These are phyloP conservation scores for Entelurus aequoreus DNA, from an alignment of 2,113 vertebrate genomes.

Conservation along the genomic window DNA sequence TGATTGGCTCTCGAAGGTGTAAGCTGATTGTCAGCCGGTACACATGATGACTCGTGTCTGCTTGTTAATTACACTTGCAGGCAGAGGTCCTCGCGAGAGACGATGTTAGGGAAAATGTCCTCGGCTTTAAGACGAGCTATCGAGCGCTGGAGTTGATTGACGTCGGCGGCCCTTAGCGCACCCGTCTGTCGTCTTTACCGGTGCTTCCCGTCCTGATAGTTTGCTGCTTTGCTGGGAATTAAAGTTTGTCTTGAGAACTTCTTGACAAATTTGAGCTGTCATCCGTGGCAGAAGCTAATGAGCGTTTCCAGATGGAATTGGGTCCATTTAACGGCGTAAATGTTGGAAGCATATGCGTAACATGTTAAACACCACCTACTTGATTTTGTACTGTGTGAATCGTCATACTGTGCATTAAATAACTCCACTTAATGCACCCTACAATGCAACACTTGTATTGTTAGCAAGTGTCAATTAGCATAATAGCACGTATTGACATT, in stretches of 20 bases:
- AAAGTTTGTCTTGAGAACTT: neutral
- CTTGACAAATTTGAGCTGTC: neutral
- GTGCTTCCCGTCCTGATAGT: neutral
- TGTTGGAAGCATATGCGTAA: neutral
- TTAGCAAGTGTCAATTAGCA: too few species aligned
- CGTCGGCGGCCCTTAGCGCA: neutral
- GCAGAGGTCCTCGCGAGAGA: neutral
- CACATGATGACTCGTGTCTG: neutral
- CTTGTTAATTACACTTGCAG: conserved; percentile 3
- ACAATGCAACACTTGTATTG: too few species aligned
- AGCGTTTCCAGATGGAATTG: neutral
- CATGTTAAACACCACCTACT: neutral
- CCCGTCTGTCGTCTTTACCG: neutral
- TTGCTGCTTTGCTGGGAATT: neutral
- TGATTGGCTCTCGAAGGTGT: conserved; percentile 1
- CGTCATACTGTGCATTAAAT: too few species aligned
- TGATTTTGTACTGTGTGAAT: neutral
- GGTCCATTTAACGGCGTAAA: neutral
- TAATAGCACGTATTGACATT: too few species aligned
- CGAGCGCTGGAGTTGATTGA: neutral
- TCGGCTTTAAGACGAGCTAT: neutral
- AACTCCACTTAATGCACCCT: too few species aligned
- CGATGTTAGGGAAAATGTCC: neutral
- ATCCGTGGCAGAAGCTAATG: neutral
- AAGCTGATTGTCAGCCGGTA: neutral